phyloP scores from a whole-genome alignment of 2,888 invertebrate species.

The Scelioninae gen. 1 region DNA sequence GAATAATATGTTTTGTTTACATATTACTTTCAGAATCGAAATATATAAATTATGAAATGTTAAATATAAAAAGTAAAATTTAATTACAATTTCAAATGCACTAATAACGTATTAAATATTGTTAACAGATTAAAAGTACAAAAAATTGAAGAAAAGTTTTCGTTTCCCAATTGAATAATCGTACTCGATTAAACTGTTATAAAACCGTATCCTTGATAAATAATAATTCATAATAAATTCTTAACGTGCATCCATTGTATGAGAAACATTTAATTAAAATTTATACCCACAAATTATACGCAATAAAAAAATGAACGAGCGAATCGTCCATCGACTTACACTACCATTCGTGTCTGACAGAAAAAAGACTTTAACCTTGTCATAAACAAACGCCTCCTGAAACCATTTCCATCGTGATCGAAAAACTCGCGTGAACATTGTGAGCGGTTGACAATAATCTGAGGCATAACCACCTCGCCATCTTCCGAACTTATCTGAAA shows the following conservation, averaged over 20 bases:
- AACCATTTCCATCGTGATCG: conserved; percentile 14
- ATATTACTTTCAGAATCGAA: no score
- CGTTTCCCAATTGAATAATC: no score
- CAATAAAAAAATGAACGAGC: background rate
- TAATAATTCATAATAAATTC: background rate
- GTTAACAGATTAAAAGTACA: background rate
- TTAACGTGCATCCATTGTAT: background rate
- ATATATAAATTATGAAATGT: no score
- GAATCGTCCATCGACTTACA: conserved; percentile 13
- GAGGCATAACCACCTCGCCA: conserved; percentile 23
- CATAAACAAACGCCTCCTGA: conserved; percentile 28
- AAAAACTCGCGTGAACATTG: conserved; percentile 25
- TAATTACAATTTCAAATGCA: no score
- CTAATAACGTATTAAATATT: no score
- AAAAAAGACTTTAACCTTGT: background rate
- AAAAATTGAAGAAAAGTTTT: background rate
- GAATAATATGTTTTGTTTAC: no score
- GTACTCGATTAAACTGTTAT: background rate
- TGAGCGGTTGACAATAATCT: conserved; percentile 28
- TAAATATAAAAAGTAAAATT: no score
- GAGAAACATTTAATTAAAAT: conserved; percentile 3
- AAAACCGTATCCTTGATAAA: background rate
- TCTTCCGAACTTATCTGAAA: conserved; percentile 40
- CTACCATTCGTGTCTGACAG: conserved; percentile 2
- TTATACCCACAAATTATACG: conserved; percentile 1